These are phyloP conservation scores for Leptoclinus maculatus DNA, from an alignment of 2,797 vertebrate genomes.

Conservation along the genomic window DNA sequence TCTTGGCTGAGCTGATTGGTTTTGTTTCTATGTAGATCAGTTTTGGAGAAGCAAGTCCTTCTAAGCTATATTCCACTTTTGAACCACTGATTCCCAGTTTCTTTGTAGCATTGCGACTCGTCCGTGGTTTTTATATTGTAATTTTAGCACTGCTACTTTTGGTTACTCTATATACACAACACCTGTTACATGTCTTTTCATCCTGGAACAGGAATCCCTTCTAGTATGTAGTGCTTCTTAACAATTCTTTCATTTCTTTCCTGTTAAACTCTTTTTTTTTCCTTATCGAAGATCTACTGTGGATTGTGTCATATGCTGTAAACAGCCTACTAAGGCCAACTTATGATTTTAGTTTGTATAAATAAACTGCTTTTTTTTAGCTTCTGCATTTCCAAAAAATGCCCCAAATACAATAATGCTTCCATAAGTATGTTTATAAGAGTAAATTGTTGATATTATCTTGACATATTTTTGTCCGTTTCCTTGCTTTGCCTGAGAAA, in stretches of 20 bases:
- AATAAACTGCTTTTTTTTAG: constrained; percentile 1
- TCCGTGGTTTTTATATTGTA: background rate
- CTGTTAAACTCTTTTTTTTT: background rate
- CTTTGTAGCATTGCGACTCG: background rate
- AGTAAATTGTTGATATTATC: background rate
- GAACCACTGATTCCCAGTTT: constrained; percentile 8
- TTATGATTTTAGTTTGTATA: background rate
- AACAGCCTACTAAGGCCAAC: background rate
- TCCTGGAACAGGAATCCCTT: background rate
- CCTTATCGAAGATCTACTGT: background rate
- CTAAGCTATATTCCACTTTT: constrained; percentile 22
- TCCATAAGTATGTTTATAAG: background rate
- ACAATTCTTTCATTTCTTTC: background rate
- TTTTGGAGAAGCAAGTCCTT: constrained; percentile 24
- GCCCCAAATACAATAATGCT: background rate
- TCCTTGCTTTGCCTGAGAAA: background rate
- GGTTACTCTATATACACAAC: background rate
- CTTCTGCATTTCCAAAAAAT: background rate
- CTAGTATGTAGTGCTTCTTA: background rate
- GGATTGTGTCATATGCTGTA: background rate
- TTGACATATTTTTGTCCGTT: background rate
- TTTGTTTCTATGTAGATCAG: constrained; percentile 49
- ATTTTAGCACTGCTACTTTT: background rate
- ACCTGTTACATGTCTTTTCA: background rate
- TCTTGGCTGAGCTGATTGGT: constrained; percentile 46